These are phyloP conservation scores for Sebastes miniatus DNA, from an alignment of 2,797 vertebrate species.

Conservation along the genomic window DNA sequence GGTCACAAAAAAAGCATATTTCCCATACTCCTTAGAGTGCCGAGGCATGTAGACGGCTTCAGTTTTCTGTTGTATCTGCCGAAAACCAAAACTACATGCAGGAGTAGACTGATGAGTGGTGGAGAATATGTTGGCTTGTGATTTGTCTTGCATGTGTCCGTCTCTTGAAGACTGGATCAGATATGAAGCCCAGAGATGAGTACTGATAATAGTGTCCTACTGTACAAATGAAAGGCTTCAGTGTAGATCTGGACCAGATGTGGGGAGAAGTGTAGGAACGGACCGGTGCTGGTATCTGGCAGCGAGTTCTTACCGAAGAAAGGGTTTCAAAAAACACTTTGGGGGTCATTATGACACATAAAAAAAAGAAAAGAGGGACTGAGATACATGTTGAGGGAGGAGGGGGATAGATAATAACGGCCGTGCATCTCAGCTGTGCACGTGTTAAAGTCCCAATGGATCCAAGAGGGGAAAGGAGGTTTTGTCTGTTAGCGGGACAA, in stretches of 20 bases:
- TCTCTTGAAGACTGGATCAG: slow-evolving; percentile 10
- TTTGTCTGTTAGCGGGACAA: slow-evolving; percentile 30
- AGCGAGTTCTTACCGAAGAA: not conserved
- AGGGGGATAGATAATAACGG: not conserved
- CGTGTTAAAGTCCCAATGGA: slow-evolving; percentile 15
- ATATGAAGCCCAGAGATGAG: slow-evolving; percentile 39
- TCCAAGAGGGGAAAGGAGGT: not conserved
- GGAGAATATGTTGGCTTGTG: not conserved
- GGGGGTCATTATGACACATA: not conserved
- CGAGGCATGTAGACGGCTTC: not conserved
- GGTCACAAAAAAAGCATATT: not conserved
- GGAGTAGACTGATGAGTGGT: not conserved
- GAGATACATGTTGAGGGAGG: not conserved
- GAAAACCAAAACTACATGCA: not conserved
- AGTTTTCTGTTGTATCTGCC: slow-evolving; percentile 10
- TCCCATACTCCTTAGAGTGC: not conserved
- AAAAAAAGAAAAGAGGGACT: slow-evolving; percentile 1
- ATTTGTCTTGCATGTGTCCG: slow-evolving; percentile 12
- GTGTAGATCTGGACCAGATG: not conserved
- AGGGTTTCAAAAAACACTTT: slow-evolving; percentile 1
- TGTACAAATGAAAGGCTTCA: slow-evolving; percentile 32
- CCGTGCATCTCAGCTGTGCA: slow-evolving; percentile 35
- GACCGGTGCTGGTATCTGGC: slow-evolving; percentile 50
- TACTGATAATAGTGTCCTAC: slow-evolving; percentile 19
- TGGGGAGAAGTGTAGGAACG: not conserved